Evolutionary conservation across 2,888 invertebrate species (phyloP).

Genomic region (Hanleya hanleyi): DNA sequence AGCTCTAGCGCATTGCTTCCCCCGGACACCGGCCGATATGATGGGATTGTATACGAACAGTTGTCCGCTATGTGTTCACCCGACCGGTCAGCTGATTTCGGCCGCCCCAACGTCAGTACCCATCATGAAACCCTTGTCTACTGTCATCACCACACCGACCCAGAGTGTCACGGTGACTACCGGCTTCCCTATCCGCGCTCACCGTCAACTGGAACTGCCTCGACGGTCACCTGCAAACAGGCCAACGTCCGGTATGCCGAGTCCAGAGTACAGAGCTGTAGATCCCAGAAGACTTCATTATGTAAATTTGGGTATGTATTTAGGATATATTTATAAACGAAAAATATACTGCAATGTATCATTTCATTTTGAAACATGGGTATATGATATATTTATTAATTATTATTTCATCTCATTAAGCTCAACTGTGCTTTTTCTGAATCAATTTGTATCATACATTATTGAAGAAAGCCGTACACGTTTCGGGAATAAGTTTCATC

Average conservation of each 20-base stretch:
- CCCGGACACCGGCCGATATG: constrained; percentile 58
- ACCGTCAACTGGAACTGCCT: not conserved
- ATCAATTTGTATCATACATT: too few relatives aligned
- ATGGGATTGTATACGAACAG: constrained; percentile 47
- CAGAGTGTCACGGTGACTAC: not conserved
- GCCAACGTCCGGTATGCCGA: not conserved
- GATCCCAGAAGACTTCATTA: constrained; percentile 15
- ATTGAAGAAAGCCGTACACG: too few relatives aligned
- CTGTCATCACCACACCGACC: constrained; percentile 28
- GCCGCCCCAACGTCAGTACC: constrained; percentile 13
- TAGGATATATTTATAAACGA: not conserved
- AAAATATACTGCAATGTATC: not conserved
- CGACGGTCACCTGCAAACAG: not conserved
- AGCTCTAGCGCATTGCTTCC: constrained; percentile 47
- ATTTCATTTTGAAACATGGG: too few relatives aligned
- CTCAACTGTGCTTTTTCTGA: too few relatives aligned
- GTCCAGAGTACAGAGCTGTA: not conserved
- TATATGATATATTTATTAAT: too few relatives aligned
- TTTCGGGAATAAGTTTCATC: too few relatives aligned
- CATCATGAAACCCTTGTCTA: constrained; percentile 22
- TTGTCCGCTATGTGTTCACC: constrained; percentile 62
- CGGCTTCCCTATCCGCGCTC: not conserved
- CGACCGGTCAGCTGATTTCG: constrained; percentile 32
- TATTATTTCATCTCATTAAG: too few relatives aligned
- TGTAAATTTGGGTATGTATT: constrained; percentile 19